These are phyloP conservation scores for Drosophila neocordata DNA, from an alignment of 1,140 invertebrate species.

Conservation along the genomic window DNA sequence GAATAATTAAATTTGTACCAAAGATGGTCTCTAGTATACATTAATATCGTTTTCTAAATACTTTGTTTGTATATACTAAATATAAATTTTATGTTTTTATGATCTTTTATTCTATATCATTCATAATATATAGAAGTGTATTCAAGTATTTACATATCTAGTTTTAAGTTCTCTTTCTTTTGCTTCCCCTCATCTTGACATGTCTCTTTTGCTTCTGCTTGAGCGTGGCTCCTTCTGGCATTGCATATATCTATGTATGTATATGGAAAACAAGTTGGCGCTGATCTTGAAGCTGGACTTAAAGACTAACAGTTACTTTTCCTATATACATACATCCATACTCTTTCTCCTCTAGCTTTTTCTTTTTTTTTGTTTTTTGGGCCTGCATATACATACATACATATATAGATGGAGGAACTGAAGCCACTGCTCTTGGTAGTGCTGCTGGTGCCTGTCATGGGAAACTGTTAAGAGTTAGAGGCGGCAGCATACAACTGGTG, in stretches of 20 bases:
- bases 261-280: conserved; percentile 70
- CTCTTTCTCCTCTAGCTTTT: conserved; percentile 17
- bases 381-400: conserved; percentile 31
- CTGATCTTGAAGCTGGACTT: conserved; percentile 35
- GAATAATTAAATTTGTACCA: not conserved
- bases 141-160: conserved; percentile 8
- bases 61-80: not conserved
- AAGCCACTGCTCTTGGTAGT: not conserved
- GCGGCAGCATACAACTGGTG: conserved; percentile 15
- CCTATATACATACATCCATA: conserved; percentile 41
- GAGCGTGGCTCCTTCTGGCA: conserved; percentile 17
- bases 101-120: not conserved
- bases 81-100: not conserved
- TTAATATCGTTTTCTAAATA: not conserved
- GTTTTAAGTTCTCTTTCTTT: not conserved
- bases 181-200: conserved; percentile 3
- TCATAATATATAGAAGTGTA: conserved; percentile 1
- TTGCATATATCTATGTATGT: conserved; percentile 33
- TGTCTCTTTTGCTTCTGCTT: conserved; percentile 24
- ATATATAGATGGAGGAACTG: conserved; percentile 1
- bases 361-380: conserved; percentile 53
- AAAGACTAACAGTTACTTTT: conserved; percentile 77
- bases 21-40: not conserved
- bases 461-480: conserved; percentile 37
- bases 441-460: conserved; percentile 54